These are phyloP conservation scores for Malacoraja senta DNA, from an alignment of 2,797 vertebrate genomes.

Conservation along the genomic window DNA sequence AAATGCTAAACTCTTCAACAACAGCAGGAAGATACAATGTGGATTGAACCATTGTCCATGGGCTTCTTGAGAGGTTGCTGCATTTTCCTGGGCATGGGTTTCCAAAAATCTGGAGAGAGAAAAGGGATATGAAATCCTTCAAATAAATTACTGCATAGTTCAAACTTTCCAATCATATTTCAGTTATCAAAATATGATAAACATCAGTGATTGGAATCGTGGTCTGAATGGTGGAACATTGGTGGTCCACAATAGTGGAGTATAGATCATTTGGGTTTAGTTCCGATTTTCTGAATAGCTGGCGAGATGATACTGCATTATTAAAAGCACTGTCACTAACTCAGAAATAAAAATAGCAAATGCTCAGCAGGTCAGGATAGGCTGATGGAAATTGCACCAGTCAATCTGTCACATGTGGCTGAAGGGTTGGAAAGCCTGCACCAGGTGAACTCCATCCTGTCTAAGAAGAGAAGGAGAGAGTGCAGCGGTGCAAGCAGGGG, in stretches of 20 bases:
- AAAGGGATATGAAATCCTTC: background rate
- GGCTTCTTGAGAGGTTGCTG: background rate
- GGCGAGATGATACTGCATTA: background rate
- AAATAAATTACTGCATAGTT: background rate
- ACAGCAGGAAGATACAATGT: constrained; percentile 79
- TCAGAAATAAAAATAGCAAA: background rate
- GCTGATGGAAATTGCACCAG: no score
- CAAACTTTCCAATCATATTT: background rate
- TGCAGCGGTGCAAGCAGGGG: no score
- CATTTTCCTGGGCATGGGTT: background rate
- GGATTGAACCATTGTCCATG: constrained; percentile 71
- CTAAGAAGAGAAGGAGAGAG: no score
- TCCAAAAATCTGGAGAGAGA: constrained; percentile 3
- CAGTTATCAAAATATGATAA: no score
- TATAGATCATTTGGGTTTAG: background rate
- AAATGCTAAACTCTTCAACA: constrained; percentile 72
- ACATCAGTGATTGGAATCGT: background rate
- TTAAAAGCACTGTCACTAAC: background rate
- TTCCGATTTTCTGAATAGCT: background rate
- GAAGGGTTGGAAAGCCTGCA: no score
- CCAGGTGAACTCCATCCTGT: no score
- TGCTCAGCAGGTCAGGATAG: background rate
- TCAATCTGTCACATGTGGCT: no score
- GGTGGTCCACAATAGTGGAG: no score
- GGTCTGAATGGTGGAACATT: background rate